phyloP scores from a whole-genome alignment of 2,113 vertebrate species.

The Odontophorus gujanensis region DNA sequence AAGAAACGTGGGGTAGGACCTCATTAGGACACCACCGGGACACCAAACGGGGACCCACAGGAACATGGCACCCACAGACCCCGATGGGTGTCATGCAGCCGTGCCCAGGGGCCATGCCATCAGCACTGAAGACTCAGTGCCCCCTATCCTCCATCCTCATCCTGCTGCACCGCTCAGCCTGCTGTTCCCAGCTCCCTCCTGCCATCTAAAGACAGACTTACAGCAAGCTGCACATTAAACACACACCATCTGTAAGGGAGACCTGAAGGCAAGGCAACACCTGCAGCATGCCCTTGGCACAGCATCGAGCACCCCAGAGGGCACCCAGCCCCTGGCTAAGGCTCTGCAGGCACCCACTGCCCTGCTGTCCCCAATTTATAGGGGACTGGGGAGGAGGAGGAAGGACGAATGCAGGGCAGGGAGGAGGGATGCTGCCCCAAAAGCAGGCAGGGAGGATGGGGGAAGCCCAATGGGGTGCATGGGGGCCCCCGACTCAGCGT shows the following conservation, averaged over 20 bases:
- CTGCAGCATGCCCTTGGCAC: background rate
- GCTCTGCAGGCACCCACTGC: background rate
- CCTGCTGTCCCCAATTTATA: background rate
- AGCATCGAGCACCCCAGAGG: background rate
- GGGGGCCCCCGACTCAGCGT: background rate
- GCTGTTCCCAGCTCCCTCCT: slow-evolving; percentile 50
- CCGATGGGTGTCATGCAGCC: background rate
- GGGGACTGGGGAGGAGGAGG: background rate
- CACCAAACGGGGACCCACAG: background rate
- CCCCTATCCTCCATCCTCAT: background rate
- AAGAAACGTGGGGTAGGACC: background rate
- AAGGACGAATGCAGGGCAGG: background rate
- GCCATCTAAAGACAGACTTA: slow-evolving; percentile 68
- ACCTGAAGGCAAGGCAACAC: slow-evolving; percentile 47
- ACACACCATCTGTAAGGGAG: slow-evolving; percentile 63
- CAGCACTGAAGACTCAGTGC: background rate
- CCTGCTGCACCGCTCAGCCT: slow-evolving; percentile 9
- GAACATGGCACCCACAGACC: background rate
- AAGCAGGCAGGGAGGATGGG: background rate
- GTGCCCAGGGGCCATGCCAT: background rate
- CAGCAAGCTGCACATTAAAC: slow-evolving; percentile 58
- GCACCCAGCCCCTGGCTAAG: background rate
- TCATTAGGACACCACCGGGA: background rate
- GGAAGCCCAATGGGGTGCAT: background rate
- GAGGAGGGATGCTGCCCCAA: background rate